phyloP scores from a whole-genome alignment of 30 jellyfish, hydroid and myxozoan genomes.

The Aurelia sp. region DNA sequence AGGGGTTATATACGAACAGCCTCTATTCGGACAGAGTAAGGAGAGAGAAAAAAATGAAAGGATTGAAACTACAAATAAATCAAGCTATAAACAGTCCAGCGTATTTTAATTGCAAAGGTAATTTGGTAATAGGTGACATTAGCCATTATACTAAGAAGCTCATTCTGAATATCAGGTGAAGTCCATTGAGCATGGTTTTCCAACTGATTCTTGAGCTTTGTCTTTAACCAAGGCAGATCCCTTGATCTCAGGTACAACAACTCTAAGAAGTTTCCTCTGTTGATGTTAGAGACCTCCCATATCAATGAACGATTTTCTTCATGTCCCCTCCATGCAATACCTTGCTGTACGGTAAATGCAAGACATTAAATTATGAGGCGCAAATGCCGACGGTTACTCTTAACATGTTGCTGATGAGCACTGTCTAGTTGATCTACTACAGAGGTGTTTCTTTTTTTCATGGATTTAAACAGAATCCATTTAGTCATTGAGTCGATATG shows the following conservation, averaged over 20 bases:
- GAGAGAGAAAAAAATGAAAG: too few relatives aligned
- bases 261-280: constrained; percentile 59
- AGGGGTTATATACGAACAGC: too few relatives aligned
- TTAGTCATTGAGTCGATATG: too few relatives aligned
- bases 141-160: constrained; percentile 40
- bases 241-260: constrained; percentile 36
- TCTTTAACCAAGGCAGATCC: constrained; percentile 59
- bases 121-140: too few relatives aligned
- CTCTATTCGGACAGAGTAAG: too few relatives aligned
- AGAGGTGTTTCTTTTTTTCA: background rate
- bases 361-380: constrained; percentile 38
- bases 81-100: too few relatives aligned
- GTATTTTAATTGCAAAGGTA: too few relatives aligned
- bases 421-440: constrained; percentile 40
- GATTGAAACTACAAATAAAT: too few relatives aligned
- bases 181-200: constrained; percentile 57
- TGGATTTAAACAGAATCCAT: too few relatives aligned
- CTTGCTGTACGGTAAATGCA: constrained; percentile 38
- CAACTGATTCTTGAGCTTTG: constrained; percentile 37
- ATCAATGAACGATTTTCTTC: constrained; percentile 16
- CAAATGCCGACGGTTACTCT: constrained; percentile 32
- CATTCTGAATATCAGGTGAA: constrained; percentile 52
- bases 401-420: constrained; percentile 7
- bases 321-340: constrained; percentile 39
- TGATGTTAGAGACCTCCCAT: constrained; percentile 41